Evolutionary conservation across 2,113 vertebrate species (phyloP).

Genomic region (Muntiacus reevesi): DNA sequence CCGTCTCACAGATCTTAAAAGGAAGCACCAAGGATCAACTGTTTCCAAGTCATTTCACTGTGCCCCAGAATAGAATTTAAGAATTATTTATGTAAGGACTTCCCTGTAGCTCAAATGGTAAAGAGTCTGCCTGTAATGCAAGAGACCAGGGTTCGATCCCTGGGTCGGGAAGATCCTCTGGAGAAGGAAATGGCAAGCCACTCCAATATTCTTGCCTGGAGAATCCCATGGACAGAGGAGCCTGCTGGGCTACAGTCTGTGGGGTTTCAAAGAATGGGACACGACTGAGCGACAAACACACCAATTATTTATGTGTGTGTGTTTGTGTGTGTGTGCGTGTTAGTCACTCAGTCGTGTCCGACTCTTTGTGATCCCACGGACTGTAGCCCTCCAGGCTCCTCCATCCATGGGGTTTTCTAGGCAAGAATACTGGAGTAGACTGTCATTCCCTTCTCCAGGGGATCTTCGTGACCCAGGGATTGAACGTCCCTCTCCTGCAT

Average conservation of each 20-base stretch:
- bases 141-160: not conserved
- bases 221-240: not conserved
- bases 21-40: not conserved
- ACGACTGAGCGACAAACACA: not conserved
- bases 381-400: not conserved
- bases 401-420: not conserved
- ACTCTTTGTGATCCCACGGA: not conserved
- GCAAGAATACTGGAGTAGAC: not conserved
- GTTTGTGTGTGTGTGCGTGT: rapidly evolving
- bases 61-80: not conserved
- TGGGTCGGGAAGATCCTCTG: not conserved
- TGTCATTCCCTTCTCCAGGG: not conserved
- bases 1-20: not conserved
- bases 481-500: not conserved
- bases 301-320: not conserved
- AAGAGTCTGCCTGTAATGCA: not conserved
- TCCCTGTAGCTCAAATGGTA: not conserved
- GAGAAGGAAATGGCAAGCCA: not conserved
- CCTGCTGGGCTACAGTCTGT: not conserved
- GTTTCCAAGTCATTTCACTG: not conserved
- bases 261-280: not conserved
- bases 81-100: not conserved
- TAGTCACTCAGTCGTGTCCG: not conserved
- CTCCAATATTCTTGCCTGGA: not conserved
- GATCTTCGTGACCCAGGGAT: not conserved